Conservation (phyloP, 2,113 vertebrate genomes). For the Antechinus flavipes region DNA sequence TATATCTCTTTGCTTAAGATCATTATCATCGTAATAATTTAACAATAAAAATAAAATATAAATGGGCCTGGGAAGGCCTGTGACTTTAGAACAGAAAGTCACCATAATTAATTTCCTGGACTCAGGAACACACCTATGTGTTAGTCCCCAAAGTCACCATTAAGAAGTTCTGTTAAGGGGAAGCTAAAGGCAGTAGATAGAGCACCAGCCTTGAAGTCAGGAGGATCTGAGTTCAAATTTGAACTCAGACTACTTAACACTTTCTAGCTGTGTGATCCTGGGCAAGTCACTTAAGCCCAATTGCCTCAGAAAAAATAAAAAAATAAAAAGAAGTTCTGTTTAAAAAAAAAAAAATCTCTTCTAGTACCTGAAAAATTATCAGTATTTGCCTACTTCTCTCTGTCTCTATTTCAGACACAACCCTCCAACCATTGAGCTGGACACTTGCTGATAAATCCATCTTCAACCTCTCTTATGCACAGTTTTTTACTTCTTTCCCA, state of each 20-base stretch:
- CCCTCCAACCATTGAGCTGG: constrained; percentile 6
- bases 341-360: neutral
- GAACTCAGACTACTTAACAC: no score
- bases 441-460: constrained; percentile 78
- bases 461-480: constrained; percentile 62
- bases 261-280: no score
- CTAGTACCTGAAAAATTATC: neutral
- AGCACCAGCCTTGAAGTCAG: no score
- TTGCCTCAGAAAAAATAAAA: no score
- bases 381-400: neutral
- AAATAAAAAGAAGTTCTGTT: neutral
- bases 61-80: neutral
- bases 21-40: neutral
- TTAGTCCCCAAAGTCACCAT: neutral
- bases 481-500: constrained; percentile 32
- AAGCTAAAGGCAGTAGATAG: no score
- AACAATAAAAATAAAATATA: neutral
- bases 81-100: neutral
- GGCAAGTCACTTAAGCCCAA: no score
- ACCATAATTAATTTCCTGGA: neutral
- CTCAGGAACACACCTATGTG: neutral
- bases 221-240: no score
- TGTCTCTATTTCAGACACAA: constrained; percentile 40
- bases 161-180: neutral
- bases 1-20: neutral